Conservation (phyloP, 2,113 vertebrate species). For the Ciconia stormi region DNA sequence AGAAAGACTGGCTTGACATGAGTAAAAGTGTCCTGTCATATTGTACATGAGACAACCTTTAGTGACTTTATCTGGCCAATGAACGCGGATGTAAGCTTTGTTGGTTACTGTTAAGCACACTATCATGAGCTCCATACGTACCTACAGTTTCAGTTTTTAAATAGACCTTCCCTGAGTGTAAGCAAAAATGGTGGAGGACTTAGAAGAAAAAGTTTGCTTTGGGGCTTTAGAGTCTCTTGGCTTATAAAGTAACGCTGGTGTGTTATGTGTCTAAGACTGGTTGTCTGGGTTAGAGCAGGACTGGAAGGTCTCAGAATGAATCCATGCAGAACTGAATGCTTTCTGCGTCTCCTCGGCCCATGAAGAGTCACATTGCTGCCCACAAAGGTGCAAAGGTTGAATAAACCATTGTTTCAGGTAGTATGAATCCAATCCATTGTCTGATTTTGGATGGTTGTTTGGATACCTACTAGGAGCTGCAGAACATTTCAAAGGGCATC, state of each 20-base stretch:
- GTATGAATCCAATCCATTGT: not conserved
- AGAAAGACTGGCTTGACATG: not conserved
- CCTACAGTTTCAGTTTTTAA: not conserved
- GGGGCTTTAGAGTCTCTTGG: not conserved
- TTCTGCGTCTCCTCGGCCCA: not conserved
- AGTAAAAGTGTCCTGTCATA: not conserved
- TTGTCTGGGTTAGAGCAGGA: not conserved
- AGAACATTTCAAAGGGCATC: not conserved
- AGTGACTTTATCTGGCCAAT: not conserved
- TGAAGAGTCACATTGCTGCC: not conserved
- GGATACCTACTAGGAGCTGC: not conserved
- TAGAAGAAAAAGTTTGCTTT: not conserved
- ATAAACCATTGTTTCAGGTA: not conserved
- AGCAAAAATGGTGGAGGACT: not conserved
- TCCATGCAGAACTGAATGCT: not conserved
- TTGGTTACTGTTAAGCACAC: not conserved
- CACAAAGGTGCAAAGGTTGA: not conserved
- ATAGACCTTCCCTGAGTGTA: not conserved
- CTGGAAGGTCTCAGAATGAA: not conserved
- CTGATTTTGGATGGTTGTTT: not conserved
- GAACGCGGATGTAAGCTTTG: not conserved
- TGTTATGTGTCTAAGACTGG: accelerated
- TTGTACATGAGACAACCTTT: not conserved
- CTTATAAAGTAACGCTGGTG: not conserved
- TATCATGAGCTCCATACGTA: not conserved